Percentiles rank a stretch among this genome's conserved stretches.
Conservation (phyloP, 2,113 vertebrate genomes). For the Plecturocebus donacophilus region DNA sequence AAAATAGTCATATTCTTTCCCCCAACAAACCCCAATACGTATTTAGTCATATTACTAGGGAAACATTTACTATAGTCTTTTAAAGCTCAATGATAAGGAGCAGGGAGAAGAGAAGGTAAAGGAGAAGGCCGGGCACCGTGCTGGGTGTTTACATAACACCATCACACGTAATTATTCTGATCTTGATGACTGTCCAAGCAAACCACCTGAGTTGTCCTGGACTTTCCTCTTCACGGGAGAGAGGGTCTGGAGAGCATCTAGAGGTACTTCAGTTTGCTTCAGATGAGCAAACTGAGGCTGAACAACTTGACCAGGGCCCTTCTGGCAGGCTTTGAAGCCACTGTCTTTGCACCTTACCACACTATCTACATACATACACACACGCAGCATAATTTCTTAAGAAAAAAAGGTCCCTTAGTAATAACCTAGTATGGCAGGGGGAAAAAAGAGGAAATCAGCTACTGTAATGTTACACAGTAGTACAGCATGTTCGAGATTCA, state of each 20-base stretch:
- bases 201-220: background rate
- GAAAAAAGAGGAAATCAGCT: background rate
- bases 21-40: background rate
- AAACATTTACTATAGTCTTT: background rate
- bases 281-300: background rate
- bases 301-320: background rate
- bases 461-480: too few species aligned
- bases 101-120: background rate
- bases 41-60: background rate
- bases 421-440: background rate
- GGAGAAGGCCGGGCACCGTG: background rate
- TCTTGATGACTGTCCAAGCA: background rate
- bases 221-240: background rate
- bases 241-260: background rate
- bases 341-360: background rate
- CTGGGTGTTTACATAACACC: background rate
- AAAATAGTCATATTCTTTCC: background rate
- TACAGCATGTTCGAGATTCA: fast-evolving
- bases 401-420: background rate
- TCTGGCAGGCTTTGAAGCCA: background rate
- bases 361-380: background rate
- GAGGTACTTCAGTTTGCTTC: background rate
- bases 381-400: background rate
- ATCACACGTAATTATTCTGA: background rate
- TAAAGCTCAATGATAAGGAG: background rate